A percentile compares a stretch with the other conserved stretches of the same genome.
phyloP scores from a whole-genome alignment of 1,140 invertebrate genomes.

The Nasonia giraulti region DNA sequence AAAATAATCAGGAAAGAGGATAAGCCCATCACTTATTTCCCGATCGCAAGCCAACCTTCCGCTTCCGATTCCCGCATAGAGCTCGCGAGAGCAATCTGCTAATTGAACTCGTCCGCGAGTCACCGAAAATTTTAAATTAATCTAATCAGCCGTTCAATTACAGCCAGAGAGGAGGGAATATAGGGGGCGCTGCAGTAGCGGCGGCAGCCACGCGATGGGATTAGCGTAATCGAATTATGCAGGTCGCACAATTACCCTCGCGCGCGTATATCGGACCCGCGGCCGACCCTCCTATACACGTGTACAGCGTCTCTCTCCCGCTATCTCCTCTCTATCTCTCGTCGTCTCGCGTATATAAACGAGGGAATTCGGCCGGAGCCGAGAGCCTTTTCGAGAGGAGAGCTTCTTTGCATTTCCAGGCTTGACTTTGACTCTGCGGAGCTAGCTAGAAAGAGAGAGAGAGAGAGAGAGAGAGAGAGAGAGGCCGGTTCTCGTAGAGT shows the following conservation, averaged over 20 bases:
- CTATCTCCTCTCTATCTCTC: slow-evolving; percentile 17
- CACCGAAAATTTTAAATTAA: slow-evolving; percentile 70
- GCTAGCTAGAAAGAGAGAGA: not conserved
- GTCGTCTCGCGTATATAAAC: slow-evolving; percentile 8
- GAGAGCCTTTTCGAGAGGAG: not conserved
- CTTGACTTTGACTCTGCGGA: not conserved
- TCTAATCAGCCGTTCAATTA: slow-evolving; percentile 70
- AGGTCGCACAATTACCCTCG: slow-evolving; percentile 64
- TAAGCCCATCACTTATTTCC: not conserved
- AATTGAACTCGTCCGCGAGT: slow-evolving; percentile 64
- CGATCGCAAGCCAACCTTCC: not conserved
- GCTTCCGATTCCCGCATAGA: not conserved
- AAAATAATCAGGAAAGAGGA: not conserved
- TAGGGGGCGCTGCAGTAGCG: not conserved
- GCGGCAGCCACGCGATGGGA: slow-evolving; percentile 58
- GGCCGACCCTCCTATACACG: not conserved
- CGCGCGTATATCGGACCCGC: not conserved
- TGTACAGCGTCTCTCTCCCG: not conserved
- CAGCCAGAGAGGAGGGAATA: not conserved
- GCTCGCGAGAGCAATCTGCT: slow-evolving; percentile 59
- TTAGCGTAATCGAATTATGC: slow-evolving; percentile 70
- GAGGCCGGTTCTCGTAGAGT: not conserved
- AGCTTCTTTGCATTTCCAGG: slow-evolving; percentile 6
- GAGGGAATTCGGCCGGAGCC: slow-evolving; percentile 8
- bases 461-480: no score